Evolutionary conservation across 2,113 vertebrate species (phyloP), one percentile per base, ranked within the genome.

Genomic region (Sminthopsis crassicaudata): DNA sequence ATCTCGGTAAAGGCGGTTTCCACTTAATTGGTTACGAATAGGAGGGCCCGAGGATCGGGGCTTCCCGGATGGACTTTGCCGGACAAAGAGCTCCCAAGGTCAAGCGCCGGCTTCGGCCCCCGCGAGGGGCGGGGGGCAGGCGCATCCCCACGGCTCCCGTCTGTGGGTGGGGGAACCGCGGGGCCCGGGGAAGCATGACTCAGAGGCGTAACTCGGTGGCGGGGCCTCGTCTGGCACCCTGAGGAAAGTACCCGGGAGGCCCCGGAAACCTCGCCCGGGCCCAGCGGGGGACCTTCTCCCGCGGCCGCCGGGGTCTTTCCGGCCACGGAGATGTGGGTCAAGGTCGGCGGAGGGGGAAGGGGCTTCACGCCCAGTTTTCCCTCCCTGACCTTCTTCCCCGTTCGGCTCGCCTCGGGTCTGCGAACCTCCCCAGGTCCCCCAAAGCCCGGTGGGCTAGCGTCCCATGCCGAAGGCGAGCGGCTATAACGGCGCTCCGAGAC

Each of bases 221-320:
- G 16, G 53, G 93, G 89, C 91, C n/a, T 89, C 89, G 96, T 97
- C 97, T 95, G 94, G 92, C 96, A 97, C 97, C 42, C 92, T 94
- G 26, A 96, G 97, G 96, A 98, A 97, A 97, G 97, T 97, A 97
- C 97, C 97, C 55, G 94, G 93, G 5, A 90, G 51, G n/a, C 89
- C 11, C 46, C 46, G 2, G 94, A 95, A 97, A 90, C 92, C 90
- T 96, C 93, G 84, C 89, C 5, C 22, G 50, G 26, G 3, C 3
- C 25, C 92, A 24, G 89, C 16, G 0, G 46, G 84, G 55, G 50
- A 51, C 50, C 50, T 51, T 51, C 93, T 55, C 90, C 55, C 89
- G 46, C 57, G 11, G 90, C 23, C 36, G 48, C 89, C 89, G 3
- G 89, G 46, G 42, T 90, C 48, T 90, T 90, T 24, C 89, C 89